Conservation (phyloP, 1,140 invertebrate genomes). For the Acarapis woodi region DNA sequence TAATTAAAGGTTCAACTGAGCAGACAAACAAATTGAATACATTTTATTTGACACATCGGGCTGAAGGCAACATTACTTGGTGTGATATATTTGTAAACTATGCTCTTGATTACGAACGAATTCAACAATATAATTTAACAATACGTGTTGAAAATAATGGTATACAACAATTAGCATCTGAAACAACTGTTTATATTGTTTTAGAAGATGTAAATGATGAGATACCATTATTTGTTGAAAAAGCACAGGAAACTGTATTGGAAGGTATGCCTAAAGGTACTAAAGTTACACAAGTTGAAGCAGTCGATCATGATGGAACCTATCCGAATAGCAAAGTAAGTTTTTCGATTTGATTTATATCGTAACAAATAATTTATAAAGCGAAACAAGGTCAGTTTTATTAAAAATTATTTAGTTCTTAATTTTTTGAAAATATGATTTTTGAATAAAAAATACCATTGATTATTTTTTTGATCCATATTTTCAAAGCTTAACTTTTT, state of each 20-base stretch:
- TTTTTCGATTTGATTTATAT: neutral
- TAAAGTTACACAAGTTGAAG: constrained; percentile 79
- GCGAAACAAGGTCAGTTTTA: too few relatives aligned
- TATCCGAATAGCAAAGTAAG: constrained; percentile 66
- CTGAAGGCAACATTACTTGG: constrained; percentile 55
- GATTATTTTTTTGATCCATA: too few relatives aligned
- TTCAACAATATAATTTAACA: constrained; percentile 81
- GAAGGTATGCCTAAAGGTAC: constrained; percentile 77
- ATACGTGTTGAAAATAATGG: constrained; percentile 90
- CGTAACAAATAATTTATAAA: too few relatives aligned
- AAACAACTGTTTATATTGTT: constrained; percentile 71
- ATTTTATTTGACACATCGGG: constrained; percentile 71
- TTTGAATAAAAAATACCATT: too few relatives aligned
- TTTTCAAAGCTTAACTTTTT: too few relatives aligned
- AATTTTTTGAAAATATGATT: too few relatives aligned
- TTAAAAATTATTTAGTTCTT: too few relatives aligned
- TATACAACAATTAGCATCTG: constrained; percentile 68
- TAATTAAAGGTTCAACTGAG: constrained; percentile 74
- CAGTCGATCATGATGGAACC: constrained; percentile 82
- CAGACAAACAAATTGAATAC: constrained; percentile 85
- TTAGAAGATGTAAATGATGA: constrained; percentile 87
- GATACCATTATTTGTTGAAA: constrained; percentile 72
- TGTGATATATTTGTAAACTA: constrained; percentile 69
- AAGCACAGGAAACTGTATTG: constrained; percentile 71
- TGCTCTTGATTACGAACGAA: constrained; percentile 71